phyloP scores from a whole-genome alignment of 1,140 invertebrate genomes.

The Armadillidium nasatum region DNA sequence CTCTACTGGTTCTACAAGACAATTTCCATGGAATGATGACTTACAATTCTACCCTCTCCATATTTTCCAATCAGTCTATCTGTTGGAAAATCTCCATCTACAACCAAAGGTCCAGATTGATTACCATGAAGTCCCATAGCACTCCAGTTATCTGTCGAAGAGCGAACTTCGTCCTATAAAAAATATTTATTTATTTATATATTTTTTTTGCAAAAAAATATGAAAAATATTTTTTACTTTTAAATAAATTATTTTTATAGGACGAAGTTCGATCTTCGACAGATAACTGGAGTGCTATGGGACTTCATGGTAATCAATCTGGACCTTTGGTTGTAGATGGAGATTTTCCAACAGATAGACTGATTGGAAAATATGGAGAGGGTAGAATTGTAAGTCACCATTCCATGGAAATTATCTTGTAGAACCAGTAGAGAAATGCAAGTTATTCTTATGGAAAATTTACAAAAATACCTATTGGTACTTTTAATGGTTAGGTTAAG shows the following conservation, averaged over 20 bases:
- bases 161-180: conserved; percentile 6
- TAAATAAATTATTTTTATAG: background rate
- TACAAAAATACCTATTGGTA: too few species aligned
- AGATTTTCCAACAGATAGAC: background rate
- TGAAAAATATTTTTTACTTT: too few species aligned
- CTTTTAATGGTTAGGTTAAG: too few species aligned
- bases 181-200: too few species aligned
- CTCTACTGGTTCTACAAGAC: too few species aligned
- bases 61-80: background rate
- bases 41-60: background rate
- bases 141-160: conserved; percentile 10
- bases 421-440: too few species aligned
- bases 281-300: conserved; percentile 16
- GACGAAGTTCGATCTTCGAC: conserved; percentile 7
- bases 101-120: background rate
- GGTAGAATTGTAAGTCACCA: background rate
- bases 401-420: too few species aligned
- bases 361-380: background rate
- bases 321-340: background rate
- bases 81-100: background rate
- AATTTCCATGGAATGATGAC: too few species aligned
- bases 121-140: conserved; percentile 23
- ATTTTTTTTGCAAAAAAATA: too few species aligned
- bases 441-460: too few species aligned
- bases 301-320: conserved; percentile 24